Base-by-base conservation (phyloP, 2,113 vertebrate genomes). In the Xyliphius kryptos region DNA sequence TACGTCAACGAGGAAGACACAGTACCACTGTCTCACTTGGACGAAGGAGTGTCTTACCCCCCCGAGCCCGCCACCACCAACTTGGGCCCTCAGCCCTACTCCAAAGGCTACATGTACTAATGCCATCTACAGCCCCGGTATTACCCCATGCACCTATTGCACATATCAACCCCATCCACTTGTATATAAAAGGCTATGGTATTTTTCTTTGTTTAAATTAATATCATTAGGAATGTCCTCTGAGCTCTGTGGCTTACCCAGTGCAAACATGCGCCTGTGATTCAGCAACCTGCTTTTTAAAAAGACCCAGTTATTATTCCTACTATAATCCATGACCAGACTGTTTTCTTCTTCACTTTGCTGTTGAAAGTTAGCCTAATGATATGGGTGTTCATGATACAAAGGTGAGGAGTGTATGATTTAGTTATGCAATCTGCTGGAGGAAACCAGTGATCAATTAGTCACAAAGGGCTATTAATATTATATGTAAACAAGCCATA, bases 1-100 rank as follows among this genome's bases (percentile, higher is more conserved):
- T 93, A 90, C 3, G 63, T 92, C 86, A 93, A 93, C 5, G 91
- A 97, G 75, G 95, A 97, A 81, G 94, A 97, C 83, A 98, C 96
- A 0, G 89, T 98, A 70, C 96, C 96, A 3, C 86, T 97, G 48
- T 92, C 93, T 5, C 96, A 99, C 84, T 83, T 97, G 84, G 94
- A 95, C 0, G 91, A 97, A 76, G 87, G 61, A 0, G 60, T 79
- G 0, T 46, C 88, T 66, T 94, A 88, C 71, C 78, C 90, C 74
- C 79, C 90, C 0, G 90, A 93, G 59, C 80, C 77, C 69, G 70
- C 75, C 59, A 81, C 88, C 1, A 86, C 87, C 51, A 85, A 82
- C 75, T 80, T 89, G 79, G 85, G 87, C 41, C 56, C 86, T 6
- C 92, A 96, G 86, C 82, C 84, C 78, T 94, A 92, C 78, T 85